These are phyloP conservation scores for Chionodraco myersi DNA, from an alignment of 2,113 vertebrate species.

Conservation along the genomic window DNA sequence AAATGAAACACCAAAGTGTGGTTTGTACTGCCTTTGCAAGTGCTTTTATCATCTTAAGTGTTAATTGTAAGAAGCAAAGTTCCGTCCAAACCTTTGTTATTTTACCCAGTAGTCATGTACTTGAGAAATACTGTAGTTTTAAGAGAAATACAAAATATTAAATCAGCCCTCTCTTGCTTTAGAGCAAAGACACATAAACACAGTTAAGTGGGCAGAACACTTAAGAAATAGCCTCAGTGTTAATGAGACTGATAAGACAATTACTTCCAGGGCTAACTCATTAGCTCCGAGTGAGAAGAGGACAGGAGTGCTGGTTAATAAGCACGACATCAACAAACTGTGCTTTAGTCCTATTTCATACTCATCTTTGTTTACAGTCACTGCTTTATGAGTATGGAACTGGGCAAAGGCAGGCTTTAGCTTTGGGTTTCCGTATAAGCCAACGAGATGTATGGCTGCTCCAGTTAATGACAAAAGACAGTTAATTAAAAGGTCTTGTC, in stretches of 20 bases:
- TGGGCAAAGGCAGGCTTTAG: slow-evolving; percentile 17
- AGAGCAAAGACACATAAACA: slow-evolving; percentile 6
- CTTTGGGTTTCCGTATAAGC: slow-evolving; percentile 41
- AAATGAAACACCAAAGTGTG: too few species aligned
- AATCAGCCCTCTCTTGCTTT: slow-evolving; percentile 13
- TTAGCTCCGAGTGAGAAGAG: slow-evolving; percentile 64
- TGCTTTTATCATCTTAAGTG: too few species aligned
- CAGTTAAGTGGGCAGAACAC: slow-evolving; percentile 51
- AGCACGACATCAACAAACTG: slow-evolving; percentile 44
- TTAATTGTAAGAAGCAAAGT: too few species aligned
- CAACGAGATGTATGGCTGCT: slow-evolving; percentile 37
- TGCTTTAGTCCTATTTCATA: slow-evolving; percentile 19
- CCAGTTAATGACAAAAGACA: slow-evolving; percentile 63
- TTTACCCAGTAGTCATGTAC: background rate
- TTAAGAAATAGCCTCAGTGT: slow-evolving; percentile 57
- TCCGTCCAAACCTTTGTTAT: too few species aligned
- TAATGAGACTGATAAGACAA: slow-evolving; percentile 78
- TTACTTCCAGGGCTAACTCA: slow-evolving; percentile 72
- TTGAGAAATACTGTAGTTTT: background rate
- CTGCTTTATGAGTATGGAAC: background rate
- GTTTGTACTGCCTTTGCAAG: too few species aligned
- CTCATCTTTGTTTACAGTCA: slow-evolving; percentile 15
- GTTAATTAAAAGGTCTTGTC: slow-evolving; percentile 72
- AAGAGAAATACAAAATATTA: background rate
- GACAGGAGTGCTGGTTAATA: slow-evolving; percentile 32